A percentile compares a stretch with the other conserved stretches of the same genome.
phyloP scores from a whole-genome alignment of 2,113 vertebrate species.

The Gyps fulvus region DNA sequence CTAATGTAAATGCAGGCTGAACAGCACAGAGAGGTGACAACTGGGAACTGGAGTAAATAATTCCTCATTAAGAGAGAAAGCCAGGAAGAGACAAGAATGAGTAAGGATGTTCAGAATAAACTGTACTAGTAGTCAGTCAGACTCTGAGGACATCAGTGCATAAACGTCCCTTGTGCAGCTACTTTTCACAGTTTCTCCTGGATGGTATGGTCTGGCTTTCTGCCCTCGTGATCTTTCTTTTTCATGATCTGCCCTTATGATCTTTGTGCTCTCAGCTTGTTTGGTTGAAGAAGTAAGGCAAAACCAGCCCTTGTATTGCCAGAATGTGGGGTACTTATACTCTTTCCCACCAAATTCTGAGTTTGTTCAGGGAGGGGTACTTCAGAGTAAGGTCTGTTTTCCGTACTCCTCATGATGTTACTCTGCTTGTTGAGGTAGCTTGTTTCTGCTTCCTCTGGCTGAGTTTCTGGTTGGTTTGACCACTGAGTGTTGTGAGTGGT shows the following conservation, averaged over 20 bases:
- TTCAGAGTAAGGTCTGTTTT: not conserved
- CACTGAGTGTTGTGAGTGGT: not conserved
- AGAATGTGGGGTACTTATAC: not conserved
- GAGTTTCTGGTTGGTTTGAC: not conserved
- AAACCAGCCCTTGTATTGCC: not conserved
- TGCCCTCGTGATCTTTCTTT: not conserved
- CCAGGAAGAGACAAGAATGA: not conserved
- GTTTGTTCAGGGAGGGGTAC: not conserved
- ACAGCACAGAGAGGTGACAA: not conserved
- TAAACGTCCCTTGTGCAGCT: not conserved
- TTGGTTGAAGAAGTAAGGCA: not conserved
- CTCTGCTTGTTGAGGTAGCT: not conserved
- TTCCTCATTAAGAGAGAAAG: not conserved
- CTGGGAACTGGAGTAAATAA: not conserved
- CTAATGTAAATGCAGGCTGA: not conserved
- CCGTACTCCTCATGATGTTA: not conserved
- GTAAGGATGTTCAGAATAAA: not conserved
- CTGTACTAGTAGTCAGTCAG: not conserved
- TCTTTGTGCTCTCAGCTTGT: not conserved
- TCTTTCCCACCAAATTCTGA: not conserved
- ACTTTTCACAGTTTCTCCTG: not conserved
- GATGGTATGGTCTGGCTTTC: not conserved
- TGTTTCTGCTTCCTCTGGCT: not conserved
- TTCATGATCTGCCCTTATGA: not conserved
- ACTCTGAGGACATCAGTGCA: fast-evolving